These are phyloP conservation scores for Cherax quadricarinatus DNA, from an alignment of 1,140 invertebrate species.

Conservation along the genomic window DNA sequence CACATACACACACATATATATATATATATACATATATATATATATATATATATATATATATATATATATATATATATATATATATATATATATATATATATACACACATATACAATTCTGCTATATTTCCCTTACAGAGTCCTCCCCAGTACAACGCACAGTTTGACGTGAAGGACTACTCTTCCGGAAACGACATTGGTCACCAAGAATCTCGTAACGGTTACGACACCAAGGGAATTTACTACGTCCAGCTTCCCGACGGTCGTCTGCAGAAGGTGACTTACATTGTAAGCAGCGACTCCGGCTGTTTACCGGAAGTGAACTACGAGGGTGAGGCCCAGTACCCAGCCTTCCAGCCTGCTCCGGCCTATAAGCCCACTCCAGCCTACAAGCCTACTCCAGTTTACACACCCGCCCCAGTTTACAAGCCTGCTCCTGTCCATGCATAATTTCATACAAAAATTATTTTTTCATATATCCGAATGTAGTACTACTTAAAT, in stretches of 20 bases:
- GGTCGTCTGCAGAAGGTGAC: not conserved
- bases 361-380: not conserved
- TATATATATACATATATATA: too few species aligned
- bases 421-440: not conserved
- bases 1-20: too few species aligned
- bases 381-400: not conserved
- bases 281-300: not conserved
- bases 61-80: too few species aligned
- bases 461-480: too few species aligned
- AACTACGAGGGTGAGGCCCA: not conserved
- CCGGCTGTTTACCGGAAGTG: not conserved
- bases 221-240: not conserved
- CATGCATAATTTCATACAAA: not conserved
- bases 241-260: not conserved
- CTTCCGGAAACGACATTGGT: too few species aligned
- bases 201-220: not conserved
- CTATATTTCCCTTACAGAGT: too few species aligned
- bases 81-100: too few species aligned
- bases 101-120: too few species aligned
- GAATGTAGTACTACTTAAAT: too few species aligned
- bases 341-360: not conserved
- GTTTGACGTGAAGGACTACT: too few species aligned
- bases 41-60: too few species aligned
- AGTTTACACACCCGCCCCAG: not conserved
- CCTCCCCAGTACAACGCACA: too few species aligned